Base-by-base conservation (phyloP, 2,888 invertebrate species). In the Sesia apiformis region DNA sequence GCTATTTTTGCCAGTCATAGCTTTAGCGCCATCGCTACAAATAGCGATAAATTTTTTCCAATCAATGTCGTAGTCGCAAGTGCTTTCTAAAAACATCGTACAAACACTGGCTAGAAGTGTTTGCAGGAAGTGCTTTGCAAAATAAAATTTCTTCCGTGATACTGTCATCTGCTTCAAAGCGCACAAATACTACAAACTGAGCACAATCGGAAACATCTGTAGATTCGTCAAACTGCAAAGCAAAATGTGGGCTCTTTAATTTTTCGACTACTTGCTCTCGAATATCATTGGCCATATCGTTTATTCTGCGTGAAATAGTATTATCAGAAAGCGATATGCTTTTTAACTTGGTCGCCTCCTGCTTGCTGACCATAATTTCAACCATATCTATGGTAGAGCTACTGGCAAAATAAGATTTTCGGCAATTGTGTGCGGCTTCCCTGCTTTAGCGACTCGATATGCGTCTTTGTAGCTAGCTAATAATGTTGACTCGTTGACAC, bases 341-440 rank as follows among this genome's bases (percentile, higher is more conserved):
- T 49, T 49, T 49, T 49, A 49, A 49, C 49, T 49, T 49, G 49
- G 5, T 49, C n/a, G 49, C 49, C 49, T 49, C 49, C 49, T 49
- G 49, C 49, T 49, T 49, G 4, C 49, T 3, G 49, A 49, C 49
- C 49, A 49, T 49, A 49, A 49, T 49, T 49, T 49, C 49, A 49
- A 49, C 49, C 49, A 49, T 23, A 49, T 49, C 62, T 41, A 64
- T n/a, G n/a, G n/a, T n/a, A n/a, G 53, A 54, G 63, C 60, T 52
- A 62, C 64, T 61, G 64, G 63, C 56, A 59, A 65, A 64, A 64
- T 64, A 55, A 65, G 53, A 60, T 59, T 66, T 63, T 67, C 60
- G 53, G 59, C 61, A 60, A 62, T 64, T 55, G 59, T 63, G 7
- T 65, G 58, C 8, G 62, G 60, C 51, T 67, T 68, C 51, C 58